A percentile compares a stretch with the other conserved stretches of the same genome.
Evolutionary conservation across 2,113 vertebrate genomes (phyloP).

Genomic region (Halcyon malimbica): DNA sequence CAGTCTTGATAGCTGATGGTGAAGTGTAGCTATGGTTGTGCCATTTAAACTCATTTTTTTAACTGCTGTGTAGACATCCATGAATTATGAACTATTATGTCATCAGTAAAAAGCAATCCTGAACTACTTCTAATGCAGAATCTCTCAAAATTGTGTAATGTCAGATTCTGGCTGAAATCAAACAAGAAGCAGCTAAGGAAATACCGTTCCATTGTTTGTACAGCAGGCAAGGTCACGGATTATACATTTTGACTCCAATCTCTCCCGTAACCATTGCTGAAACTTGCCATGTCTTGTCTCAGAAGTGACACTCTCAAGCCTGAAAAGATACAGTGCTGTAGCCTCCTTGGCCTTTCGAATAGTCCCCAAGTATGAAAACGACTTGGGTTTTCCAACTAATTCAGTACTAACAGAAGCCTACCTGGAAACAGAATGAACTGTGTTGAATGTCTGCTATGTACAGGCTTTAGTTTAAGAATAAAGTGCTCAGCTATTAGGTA

Average conservation of each 20-base stretch:
- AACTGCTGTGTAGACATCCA: neutral
- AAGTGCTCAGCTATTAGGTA: neutral
- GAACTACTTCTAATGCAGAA: neutral
- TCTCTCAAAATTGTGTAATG: neutral
- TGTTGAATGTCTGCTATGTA: neutral
- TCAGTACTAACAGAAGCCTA: neutral
- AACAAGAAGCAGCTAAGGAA: neutral
- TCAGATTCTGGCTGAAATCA: neutral
- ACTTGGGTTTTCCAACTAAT: neutral
- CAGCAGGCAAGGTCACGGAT: neutral
- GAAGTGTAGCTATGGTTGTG: neutral
- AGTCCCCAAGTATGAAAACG: neutral
- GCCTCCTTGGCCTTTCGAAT: neutral
- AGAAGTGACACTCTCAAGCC: neutral
- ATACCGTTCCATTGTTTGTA: neutral
- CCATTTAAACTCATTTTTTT: neutral
- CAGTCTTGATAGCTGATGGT: neutral
- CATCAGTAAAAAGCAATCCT: neutral
- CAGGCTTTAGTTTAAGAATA: neutral
- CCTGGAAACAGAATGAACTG: neutral
- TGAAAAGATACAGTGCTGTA: neutral
- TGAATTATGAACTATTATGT: neutral
- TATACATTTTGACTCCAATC: rapidly evolving
- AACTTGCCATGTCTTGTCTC: neutral
- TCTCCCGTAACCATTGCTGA: neutral